A percentile compares a stretch with the other conserved stretches of the same genome.
Evolutionary conservation across 2,888 invertebrate species (phyloP).

Genomic region (Pterostichus niger): DNA sequence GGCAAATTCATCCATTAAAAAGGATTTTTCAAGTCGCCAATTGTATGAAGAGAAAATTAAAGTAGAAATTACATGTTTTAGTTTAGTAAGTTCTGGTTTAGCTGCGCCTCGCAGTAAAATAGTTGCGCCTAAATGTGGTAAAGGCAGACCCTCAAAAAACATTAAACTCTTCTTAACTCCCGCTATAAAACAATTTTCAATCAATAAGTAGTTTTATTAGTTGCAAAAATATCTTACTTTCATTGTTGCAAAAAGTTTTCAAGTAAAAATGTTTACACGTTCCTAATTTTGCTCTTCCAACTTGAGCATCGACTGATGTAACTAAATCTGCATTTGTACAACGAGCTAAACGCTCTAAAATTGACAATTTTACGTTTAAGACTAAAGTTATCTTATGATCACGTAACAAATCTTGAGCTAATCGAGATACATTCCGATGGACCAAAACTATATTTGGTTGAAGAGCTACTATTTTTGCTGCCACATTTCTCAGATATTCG

Average conservation of each 20-base stretch:
- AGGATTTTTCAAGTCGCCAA: constrained; percentile 94
- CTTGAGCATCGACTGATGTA: constrained; percentile 92
- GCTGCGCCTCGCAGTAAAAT: constrained; percentile 90
- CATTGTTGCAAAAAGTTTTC: constrained; percentile 78
- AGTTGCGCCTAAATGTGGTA: constrained; percentile 91
- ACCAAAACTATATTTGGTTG: constrained; percentile 94
- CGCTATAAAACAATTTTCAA: constrained; percentile 76
- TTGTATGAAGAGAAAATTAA: constrained; percentile 93
- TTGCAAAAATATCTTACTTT: constrained; percentile 73
- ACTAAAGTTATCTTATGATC: constrained; percentile 91
- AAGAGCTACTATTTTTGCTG: constrained; percentile 90
- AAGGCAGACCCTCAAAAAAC: constrained; percentile 95
- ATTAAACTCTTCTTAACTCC: constrained; percentile 89
- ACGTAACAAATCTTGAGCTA: constrained; percentile 91
- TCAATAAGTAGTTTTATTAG: background rate
- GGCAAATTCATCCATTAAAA: constrained; percentile 92
- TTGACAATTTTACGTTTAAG: constrained; percentile 89
- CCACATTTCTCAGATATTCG: constrained; percentile 91
- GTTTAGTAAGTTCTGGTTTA: constrained; percentile 85
- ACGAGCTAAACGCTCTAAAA: constrained; percentile 88
- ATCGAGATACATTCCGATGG: constrained; percentile 90
- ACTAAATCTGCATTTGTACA: constrained; percentile 92
- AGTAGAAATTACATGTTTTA: constrained; percentile 91
- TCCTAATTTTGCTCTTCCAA: constrained; percentile 90
- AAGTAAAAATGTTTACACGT: constrained; percentile 91